phyloP scores from a whole-genome alignment of 1,140 invertebrate species.

The Latrodectus geometricus region DNA sequence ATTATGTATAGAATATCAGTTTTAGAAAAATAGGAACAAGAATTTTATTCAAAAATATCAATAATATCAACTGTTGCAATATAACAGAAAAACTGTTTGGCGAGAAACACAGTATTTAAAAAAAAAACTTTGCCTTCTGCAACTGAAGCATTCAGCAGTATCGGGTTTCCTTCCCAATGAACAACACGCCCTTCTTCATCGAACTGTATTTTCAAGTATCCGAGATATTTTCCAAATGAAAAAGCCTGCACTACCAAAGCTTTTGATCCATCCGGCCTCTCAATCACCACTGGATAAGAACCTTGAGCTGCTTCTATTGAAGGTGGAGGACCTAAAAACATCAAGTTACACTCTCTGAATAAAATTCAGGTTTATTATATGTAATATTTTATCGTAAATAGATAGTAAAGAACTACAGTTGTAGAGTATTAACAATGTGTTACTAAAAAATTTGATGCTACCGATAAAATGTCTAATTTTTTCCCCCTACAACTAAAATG shows the following conservation, averaged over 20 bases:
- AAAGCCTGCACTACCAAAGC: conserved; percentile 92
- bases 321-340: conserved; percentile 70
- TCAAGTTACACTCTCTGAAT: too few species aligned
- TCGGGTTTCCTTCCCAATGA: conserved; percentile 80
- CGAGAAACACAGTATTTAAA: neutral
- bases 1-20: too few species aligned
- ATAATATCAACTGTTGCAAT: too few species aligned
- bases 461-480: too few species aligned
- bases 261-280: conserved; percentile 77
- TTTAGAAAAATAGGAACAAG: too few species aligned
- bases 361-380: too few species aligned
- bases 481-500: too few species aligned
- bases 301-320: conserved; percentile 78
- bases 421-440: too few species aligned
- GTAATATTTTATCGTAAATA: too few species aligned
- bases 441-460: too few species aligned
- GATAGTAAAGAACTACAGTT: too few species aligned
- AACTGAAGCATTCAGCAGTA: conserved; percentile 78
- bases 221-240: conserved; percentile 91
- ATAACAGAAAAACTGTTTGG: neutral
- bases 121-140: conserved; percentile 65
- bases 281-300: conserved; percentile 82
- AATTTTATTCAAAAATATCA: too few species aligned
- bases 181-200: conserved; percentile 80
- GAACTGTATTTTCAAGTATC: conserved; percentile 78